These are phyloP conservation scores for Pheucticus melanocephalus DNA, from an alignment of 2,113 vertebrate species.

Conservation along the genomic window DNA sequence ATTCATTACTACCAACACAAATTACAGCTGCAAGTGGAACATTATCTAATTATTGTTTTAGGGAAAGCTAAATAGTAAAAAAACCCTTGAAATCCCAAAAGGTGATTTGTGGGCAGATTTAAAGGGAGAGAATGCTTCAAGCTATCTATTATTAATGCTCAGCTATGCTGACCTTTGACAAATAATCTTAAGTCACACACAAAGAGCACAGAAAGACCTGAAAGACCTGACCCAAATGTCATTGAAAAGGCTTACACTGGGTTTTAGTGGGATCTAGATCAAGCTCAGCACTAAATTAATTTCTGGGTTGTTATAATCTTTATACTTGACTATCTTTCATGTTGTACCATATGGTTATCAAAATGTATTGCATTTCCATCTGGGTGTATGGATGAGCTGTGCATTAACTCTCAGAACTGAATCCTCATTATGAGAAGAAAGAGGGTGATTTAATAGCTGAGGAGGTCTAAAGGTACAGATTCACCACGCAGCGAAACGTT, in stretches of 20 bases:
- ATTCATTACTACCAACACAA: not conserved
- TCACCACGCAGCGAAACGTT: accelerated
- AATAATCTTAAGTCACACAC: not conserved
- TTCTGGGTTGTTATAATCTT: conserved; percentile 15
- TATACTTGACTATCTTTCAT: not conserved
- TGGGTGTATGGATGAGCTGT: not conserved
- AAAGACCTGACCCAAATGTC: not conserved
- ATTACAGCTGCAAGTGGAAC: not conserved
- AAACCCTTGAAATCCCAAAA: not conserved
- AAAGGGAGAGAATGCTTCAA: not conserved
- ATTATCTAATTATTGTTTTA: conserved; percentile 31
- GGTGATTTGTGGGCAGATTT: not conserved
- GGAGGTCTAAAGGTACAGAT: not conserved
- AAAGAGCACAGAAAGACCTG: not conserved
- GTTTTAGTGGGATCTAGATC: not conserved
- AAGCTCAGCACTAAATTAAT: conserved; percentile 3
- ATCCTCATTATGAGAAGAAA: not conserved
- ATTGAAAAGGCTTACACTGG: not conserved
- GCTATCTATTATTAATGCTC: not conserved
- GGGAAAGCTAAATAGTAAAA: not conserved
- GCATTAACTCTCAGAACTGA: not conserved
- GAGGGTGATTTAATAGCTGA: not conserved
- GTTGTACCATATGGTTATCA: not conserved
- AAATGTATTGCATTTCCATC: not conserved
- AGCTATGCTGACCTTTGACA: not conserved